Base-by-base conservation (phyloP, 2,888 invertebrate genomes). In the Scelioninae gen. 2 region DNA sequence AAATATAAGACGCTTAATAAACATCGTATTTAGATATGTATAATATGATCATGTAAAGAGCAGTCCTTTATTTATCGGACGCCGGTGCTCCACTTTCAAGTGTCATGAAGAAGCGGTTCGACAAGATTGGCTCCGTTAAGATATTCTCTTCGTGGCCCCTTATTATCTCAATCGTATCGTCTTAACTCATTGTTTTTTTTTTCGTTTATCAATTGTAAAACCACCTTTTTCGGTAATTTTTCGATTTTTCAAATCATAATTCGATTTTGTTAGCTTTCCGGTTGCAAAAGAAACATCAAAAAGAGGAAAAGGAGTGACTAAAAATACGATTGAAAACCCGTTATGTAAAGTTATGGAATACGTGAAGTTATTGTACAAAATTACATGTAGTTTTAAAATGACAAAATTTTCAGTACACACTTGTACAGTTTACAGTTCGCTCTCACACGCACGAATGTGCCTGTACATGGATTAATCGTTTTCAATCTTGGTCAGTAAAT, bases 311-410 rank as follows among this genome's bases (percentile, higher is more conserved):
- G n/a, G n/a, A n/a, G 3, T 22, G 2, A 4, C 5, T 22, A 22
- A 22, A 22, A 5, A 22, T 4, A 22, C 5, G 22, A 22, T 22
- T 22, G 22, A 5, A 22, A 22, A 22, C 2, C 3, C 2, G 22
- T 22, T 22, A 22, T 22, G 22, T 22, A 22, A 22, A 22, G 5
- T 22, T 2, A 22, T 22, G 5, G 22, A 4, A 22, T 22, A 22
- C n/a, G n/a, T n/a, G n/a, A n/a, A n/a, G n/a, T 4, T 28, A 22
- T 22, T 22, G 22, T 22, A 5, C 5, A 22, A 22, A 4, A 4
- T 22, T 22, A 22, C 22, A 41, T 74, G 84, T 89, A 7, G 16
- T 39, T 39, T 6, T 7, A 7, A 10, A 39, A n/a, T n/a, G n/a
- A n/a, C n/a, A n/a, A n/a, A n/a, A n/a, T n/a, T n/a, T n/a, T n/a